These are phyloP conservation scores for Branchellion lobata DNA, from an alignment of 2,888 invertebrate species.

Conservation along the genomic window DNA sequence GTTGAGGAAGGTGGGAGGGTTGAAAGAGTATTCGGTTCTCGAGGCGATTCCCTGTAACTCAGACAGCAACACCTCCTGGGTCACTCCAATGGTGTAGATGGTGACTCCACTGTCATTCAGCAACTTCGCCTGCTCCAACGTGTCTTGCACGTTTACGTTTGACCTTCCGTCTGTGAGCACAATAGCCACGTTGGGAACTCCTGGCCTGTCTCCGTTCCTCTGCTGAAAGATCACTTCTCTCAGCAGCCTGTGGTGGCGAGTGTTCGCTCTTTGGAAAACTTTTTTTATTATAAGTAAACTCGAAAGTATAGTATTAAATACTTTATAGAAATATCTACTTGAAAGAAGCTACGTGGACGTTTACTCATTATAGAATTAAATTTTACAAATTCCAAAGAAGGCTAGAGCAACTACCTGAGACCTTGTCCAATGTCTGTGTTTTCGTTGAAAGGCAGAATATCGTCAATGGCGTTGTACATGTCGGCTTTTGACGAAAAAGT, in stretches of 20 bases:
- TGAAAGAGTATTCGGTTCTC: constrained; percentile 3
- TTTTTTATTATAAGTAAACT: background rate
- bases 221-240: constrained; percentile 27
- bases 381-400: background rate
- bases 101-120: constrained; percentile 20
- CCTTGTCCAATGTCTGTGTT: constrained; percentile 44
- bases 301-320: background rate
- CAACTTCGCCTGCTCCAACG: constrained; percentile 24
- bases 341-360: too few relatives aligned
- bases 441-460: constrained; percentile 20
- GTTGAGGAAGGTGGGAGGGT: background rate
- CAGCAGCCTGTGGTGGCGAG: constrained; percentile 15
- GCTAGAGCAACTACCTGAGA: too few relatives aligned
- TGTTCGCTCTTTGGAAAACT: too few relatives aligned
- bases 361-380: too few relatives aligned
- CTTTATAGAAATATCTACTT: background rate
- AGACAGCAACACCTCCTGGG: background rate
- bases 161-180: constrained; percentile 47
- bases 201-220: constrained; percentile 40
- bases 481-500: constrained; percentile 32
- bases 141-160: constrained; percentile 32
- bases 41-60: constrained; percentile 35
- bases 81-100: constrained; percentile 42
- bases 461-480: constrained; percentile 34
- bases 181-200: constrained; percentile 43